Evolutionary conservation across 1,140 invertebrate species (phyloP).

Genomic region (Trypoxylus dichotomus): DNA sequence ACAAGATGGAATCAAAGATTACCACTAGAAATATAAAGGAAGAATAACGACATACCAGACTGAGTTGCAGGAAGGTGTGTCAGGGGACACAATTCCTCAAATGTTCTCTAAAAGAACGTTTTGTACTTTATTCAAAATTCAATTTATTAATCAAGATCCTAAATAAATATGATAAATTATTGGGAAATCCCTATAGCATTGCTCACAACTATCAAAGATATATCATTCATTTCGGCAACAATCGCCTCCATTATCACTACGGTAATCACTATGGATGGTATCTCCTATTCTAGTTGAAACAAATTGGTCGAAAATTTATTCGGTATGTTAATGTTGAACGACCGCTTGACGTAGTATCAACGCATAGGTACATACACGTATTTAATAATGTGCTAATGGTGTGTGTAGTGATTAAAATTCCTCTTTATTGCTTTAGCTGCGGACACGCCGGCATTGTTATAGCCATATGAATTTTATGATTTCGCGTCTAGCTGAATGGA

Average conservation of each 20-base stretch:
- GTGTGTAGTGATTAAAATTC: constrained; percentile 53
- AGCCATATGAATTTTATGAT: constrained; percentile 47
- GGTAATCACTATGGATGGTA: background rate
- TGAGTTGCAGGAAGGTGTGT: too few relatives aligned
- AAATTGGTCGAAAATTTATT: constrained; percentile 29
- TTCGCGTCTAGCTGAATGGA: constrained; percentile 43
- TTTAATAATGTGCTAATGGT: constrained; percentile 43
- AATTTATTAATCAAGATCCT: too few relatives aligned
- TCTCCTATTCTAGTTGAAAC: background rate
- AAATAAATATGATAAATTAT: too few relatives aligned
- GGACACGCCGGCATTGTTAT: constrained; percentile 39
- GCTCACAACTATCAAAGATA: background rate
- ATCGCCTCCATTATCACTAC: background rate
- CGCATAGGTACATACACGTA: constrained; percentile 35
- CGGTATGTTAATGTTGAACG: constrained; percentile 33
- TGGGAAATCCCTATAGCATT: too few relatives aligned
- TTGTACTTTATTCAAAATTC: too few relatives aligned
- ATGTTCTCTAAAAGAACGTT: too few relatives aligned
- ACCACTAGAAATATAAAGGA: too few relatives aligned
- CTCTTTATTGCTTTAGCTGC: constrained; percentile 50
- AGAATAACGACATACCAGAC: too few relatives aligned
- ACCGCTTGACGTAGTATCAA: constrained; percentile 32
- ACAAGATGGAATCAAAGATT: too few relatives aligned
- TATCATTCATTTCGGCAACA: background rate
- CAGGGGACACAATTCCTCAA: too few relatives aligned